Evolutionary conservation across 2,113 vertebrate genomes (phyloP), one percentile per base, ranked within the genome.

Genomic region (Dipodomys stephensi): DNA sequence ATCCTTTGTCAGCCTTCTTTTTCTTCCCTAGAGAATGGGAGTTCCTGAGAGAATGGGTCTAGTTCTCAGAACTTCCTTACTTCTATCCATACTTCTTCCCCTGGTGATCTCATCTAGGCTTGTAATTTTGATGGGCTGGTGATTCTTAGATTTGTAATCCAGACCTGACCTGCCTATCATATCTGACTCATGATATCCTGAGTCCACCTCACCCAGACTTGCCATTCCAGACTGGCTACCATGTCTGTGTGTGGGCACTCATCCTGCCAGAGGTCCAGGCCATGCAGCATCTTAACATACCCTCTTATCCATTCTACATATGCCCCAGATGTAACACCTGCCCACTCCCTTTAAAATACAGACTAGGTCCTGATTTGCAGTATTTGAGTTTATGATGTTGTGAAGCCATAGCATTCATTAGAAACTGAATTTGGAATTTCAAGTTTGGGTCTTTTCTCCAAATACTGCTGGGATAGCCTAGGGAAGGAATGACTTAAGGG

Each of bases 341-440:
- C 46, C 11, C 1, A 4, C n/a, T 77, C 39, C 30, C 32, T 92
- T 89, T 44, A 76, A 86, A 57, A 73, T 74, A 7, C 3, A 25
- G 4, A 77, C 7, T 39, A 28, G n/a, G 12, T 13, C 23, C 67
- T 10, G 27, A 18, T 11, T 57, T 78, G 35, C 2, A 12, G n/a
- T 78, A 13, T 69, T 68, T 71, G 30, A 22, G 28, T 44, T 92
- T 86, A 30, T 20, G 28, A 16, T 64, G 5, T 7, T 64, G 53
- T 62, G 27, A 74, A 87, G 57, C 35, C 71, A 64, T 71, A 73
- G 19, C 23, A 86, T 73, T 87, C 68, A 87, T 13, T 65, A 35
- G 18, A 74, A 73, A 73, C 12, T 35, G 23, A 60, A 32, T 23
- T 64, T 73, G 35, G 39, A 81, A 73, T 53, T 87, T 87, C 28